Conservation (phyloP, 2,888 invertebrate species). For the Aphrophora alni region DNA sequence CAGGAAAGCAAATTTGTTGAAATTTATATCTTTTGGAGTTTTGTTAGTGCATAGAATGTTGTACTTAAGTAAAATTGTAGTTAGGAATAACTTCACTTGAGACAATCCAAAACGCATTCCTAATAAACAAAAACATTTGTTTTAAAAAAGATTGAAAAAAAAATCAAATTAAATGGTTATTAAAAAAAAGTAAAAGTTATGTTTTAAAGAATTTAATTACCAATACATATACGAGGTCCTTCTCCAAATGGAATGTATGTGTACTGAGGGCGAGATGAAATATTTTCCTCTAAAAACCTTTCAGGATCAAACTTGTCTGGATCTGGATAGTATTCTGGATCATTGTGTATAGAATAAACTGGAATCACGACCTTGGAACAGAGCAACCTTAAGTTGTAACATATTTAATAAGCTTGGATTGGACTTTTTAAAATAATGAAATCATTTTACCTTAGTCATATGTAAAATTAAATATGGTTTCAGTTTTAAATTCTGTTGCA, state of each 20-base stretch:
- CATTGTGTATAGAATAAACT: constrained; percentile 17
- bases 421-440: no score
- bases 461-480: no score
- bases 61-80: not conserved
- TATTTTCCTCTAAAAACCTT: constrained; percentile 29
- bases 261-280: not conserved
- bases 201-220: constrained; percentile 19
- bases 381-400: no score
- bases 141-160: no score
- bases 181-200: not conserved
- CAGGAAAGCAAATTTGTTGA: not conserved
- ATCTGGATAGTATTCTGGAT: constrained; percentile 29
- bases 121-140: not conserved
- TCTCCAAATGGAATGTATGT: constrained; percentile 36
- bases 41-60: not conserved
- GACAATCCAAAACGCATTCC: not conserved
- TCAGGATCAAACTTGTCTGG: constrained; percentile 38
- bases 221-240: constrained; percentile 37
- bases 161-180: not conserved
- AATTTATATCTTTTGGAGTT: not conserved
- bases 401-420: no score
- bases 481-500: no score
- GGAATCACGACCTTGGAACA: constrained; percentile 14
- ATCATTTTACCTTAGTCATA: no score
- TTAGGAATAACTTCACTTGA: not conserved